phyloP scores from a whole-genome alignment of 2,113 vertebrate genomes.

The Rhabdomys dilectus region DNA sequence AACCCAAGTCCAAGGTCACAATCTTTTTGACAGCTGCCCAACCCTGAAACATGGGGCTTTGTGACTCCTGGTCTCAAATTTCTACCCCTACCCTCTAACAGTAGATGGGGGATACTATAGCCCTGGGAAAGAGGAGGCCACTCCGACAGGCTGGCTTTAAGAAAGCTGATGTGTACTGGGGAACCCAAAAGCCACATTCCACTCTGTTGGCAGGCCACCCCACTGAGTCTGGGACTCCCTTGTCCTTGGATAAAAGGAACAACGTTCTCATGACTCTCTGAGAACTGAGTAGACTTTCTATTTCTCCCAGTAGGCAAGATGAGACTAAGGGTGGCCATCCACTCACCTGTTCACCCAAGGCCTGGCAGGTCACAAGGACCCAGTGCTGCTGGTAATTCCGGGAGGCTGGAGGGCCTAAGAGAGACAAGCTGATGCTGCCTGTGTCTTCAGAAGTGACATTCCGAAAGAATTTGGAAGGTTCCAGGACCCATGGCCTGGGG shows the following conservation, averaged over 20 bases:
- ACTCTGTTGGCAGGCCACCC: neutral
- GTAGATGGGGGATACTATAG: too few relatives aligned
- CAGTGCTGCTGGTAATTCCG: slow-evolving; percentile 91
- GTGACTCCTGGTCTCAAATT: neutral
- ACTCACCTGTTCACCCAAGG: slow-evolving; percentile 94
- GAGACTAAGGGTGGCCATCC: neutral
- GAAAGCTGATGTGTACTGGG: neutral
- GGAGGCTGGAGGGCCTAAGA: slow-evolving; percentile 86
- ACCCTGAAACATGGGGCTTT: neutral
- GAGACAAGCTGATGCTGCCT: slow-evolving; percentile 84
- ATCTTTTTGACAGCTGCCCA: neutral
- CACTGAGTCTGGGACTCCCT: neutral
- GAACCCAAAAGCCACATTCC: too few relatives aligned
- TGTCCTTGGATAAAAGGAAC: neutral
- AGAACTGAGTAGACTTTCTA: neutral
- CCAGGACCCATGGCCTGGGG: slow-evolving; percentile 95
- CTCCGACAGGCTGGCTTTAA: neutral
- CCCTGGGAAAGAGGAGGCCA: neutral
- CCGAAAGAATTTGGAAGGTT: slow-evolving; percentile 96
- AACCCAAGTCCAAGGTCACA: neutral
- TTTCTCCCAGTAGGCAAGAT: neutral
- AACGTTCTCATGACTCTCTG: neutral
- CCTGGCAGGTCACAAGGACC: slow-evolving; percentile 91
- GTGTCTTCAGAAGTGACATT: slow-evolving; percentile 89
- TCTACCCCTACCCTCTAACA: too few relatives aligned